Percentiles rank a stretch among this genome's conserved stretches.
phyloP scores from a whole-genome alignment of 2,797 vertebrate genomes.

The Octomys mimax region DNA sequence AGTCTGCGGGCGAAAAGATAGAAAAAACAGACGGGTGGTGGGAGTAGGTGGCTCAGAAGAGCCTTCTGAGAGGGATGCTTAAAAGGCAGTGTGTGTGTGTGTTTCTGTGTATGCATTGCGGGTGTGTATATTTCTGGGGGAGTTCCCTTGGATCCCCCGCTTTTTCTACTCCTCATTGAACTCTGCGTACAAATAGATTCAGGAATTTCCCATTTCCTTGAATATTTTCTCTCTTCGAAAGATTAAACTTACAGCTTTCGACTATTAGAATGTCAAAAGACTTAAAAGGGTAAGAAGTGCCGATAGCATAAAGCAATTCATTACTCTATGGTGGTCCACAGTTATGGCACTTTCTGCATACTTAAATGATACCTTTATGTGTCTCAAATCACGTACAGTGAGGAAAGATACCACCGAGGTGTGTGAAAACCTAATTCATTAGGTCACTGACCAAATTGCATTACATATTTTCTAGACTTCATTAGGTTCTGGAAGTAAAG shows the following conservation, averaged over 20 bases:
- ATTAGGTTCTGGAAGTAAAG: background rate
- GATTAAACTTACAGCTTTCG: background rate
- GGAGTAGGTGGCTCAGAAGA: background rate
- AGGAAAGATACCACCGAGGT: background rate
- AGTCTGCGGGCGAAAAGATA: background rate
- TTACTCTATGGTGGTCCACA: constrained; percentile 9
- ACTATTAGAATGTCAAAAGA: background rate
- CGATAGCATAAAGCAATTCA: background rate
- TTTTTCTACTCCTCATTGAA: background rate
- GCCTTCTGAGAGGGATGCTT: background rate
- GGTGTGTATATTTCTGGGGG: background rate
- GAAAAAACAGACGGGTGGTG: background rate
- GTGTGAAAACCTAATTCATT: background rate
- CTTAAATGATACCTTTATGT: background rate
- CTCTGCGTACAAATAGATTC: background rate
- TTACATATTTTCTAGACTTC: background rate
- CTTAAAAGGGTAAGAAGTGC: background rate
- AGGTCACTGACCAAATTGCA: background rate
- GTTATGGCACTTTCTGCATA: background rate
- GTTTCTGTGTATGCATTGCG: background rate
- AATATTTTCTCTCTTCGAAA: constrained; percentile 38
- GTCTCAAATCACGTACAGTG: background rate
- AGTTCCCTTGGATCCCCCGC: background rate
- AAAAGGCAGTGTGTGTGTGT: background rate
- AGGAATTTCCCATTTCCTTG: background rate